phyloP scores from a whole-genome alignment of 2,888 invertebrate genomes.

The Chrysotoxum bicinctum region DNA sequence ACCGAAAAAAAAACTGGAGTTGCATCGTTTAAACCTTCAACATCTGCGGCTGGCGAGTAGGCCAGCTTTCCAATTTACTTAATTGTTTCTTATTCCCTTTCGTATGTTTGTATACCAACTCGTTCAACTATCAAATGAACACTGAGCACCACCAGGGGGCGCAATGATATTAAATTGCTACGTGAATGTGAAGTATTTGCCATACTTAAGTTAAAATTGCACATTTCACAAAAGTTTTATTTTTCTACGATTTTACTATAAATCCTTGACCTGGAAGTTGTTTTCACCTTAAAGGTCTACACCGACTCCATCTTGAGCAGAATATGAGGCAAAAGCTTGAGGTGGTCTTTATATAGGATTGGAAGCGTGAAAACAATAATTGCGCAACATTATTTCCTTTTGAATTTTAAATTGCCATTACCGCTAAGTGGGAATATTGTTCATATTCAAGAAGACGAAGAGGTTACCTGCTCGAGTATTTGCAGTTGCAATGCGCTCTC shows the following conservation, averaged over 20 bases:
- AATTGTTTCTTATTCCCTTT: constrained; percentile 63
- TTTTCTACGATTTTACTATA: constrained; percentile 29
- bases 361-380: constrained; percentile 62
- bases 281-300: constrained; percentile 15
- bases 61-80: constrained; percentile 59
- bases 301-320: not conserved
- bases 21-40: not conserved
- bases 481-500: constrained; percentile 18
- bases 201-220: constrained; percentile 63
- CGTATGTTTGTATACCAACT: not conserved
- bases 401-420: constrained; percentile 63
- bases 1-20: not conserved
- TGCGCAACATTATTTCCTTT: constrained; percentile 67
- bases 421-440: constrained; percentile 53
- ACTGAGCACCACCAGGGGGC: not conserved
- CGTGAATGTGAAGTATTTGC: constrained; percentile 68
- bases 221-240: constrained; percentile 47
- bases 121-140: constrained; percentile 5
- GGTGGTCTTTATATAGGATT: not conserved
- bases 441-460: constrained; percentile 18
- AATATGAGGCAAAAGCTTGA: not conserved
- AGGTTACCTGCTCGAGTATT: not conserved
- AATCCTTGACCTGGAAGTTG: constrained; percentile 62
- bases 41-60: constrained; percentile 6
- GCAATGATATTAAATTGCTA: constrained; percentile 68